phyloP scores from a whole-genome alignment of 2,797 vertebrate species.

The Numenius phaeopus region DNA sequence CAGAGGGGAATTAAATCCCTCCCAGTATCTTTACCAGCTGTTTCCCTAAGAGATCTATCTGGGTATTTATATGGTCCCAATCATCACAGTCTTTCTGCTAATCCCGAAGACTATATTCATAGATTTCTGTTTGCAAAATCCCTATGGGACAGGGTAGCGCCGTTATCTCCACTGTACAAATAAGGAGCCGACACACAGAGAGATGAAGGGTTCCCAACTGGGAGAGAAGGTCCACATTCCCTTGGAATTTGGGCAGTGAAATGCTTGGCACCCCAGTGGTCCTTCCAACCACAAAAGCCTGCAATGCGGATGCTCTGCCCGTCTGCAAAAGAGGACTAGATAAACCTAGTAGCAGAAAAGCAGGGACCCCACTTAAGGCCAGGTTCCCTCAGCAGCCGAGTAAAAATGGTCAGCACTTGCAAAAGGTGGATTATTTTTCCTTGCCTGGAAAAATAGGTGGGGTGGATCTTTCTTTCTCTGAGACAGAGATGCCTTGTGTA shows the following conservation, averaged over 20 bases:
- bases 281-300: not conserved
- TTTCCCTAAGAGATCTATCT: slow-evolving; percentile 23
- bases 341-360: not conserved
- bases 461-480: not conserved
- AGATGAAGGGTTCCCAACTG: not conserved
- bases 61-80: not conserved
- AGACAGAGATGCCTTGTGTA: not conserved
- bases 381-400: not conserved
- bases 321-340: not conserved
- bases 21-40: slow-evolving; percentile 16
- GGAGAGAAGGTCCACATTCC: not conserved
- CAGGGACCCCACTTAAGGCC: not conserved
- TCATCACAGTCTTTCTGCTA: slow-evolving; percentile 6
- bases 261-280: not conserved
- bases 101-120: slow-evolving; percentile 23
- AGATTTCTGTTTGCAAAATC: slow-evolving; percentile 24
- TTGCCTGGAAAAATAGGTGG: not conserved
- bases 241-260: not conserved
- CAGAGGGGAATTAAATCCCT: slow-evolving; percentile 35
- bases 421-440: not conserved
- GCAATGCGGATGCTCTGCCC: not conserved
- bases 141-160: not conserved
- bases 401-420: not conserved
- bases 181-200: not conserved
- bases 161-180: slow-evolving; percentile 1